Evolutionary conservation across 2,888 invertebrate genomes (phyloP), one percentile per base, ranked within the genome.

Genomic region (Acanthopleura granulata): DNA sequence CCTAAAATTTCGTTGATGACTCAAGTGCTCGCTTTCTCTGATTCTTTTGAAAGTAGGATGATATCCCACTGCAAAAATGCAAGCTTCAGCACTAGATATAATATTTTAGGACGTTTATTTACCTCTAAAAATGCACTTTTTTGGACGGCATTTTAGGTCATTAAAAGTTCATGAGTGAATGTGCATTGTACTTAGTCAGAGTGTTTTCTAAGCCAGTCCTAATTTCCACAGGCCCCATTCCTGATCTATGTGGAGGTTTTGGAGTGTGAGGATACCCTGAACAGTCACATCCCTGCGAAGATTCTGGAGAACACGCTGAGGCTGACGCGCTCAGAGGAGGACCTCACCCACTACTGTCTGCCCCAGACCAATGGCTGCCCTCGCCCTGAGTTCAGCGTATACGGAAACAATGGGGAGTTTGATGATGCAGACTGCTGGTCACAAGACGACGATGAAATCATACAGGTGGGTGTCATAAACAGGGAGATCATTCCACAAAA

Each of bases 191-290:
- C n/a, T n/a, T n/a, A 40, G 40, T 40, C 40, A 6, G 40, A 40
- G 40, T 40, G 40, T 40, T 40, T 40, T 40, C 40, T 40, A 40
- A 40, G 40, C 40, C 40, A 40, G 40, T 9, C 40, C 9, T 3
- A 6, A 40, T 40, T 40, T 40, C 40, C 80, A 16, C 83, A 95
- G 94, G 98, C 99, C 72, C 99, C 99, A 0, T 99, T 97, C 91
- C 96, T 99, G 88, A 95, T 99, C 89, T 99, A 99, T 91, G 96
- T 99, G 76, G 99, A 99, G 92, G 97, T 98, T 12, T 92, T 97
- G 66, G 97, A 97, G 91, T 95, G 96, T 73, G 94, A 95, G 76
- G 95, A 96, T 89, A 93, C 95, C 62, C 94, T 95, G 86, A 94
- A 95, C 0, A 95, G 96, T 74, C 95, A 96, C 0, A 93, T 98